Conservation (phyloP, 2,113 vertebrate genomes). For the Macrotus californicus region DNA sequence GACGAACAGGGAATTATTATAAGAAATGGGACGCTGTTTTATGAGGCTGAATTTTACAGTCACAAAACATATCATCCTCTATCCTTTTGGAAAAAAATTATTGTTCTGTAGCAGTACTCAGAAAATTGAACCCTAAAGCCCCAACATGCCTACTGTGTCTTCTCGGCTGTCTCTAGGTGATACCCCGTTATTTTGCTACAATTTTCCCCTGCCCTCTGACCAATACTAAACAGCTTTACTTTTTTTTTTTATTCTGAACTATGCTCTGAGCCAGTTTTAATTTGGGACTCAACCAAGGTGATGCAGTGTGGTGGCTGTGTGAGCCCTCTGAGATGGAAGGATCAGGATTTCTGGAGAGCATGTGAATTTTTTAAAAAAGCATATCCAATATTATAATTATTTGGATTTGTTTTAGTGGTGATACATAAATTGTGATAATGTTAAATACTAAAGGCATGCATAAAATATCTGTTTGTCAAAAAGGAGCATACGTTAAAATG, state of each 20-base stretch:
- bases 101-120: neutral
- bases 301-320: neutral
- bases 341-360: neutral
- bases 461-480: neutral
- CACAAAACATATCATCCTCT: neutral
- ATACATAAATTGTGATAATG: neutral
- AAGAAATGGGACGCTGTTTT: slow-evolving; percentile 4
- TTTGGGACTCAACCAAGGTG: neutral
- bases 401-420: neutral
- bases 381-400: neutral
- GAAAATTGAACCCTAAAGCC: slow-evolving; percentile 26
- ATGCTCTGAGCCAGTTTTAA: neutral
- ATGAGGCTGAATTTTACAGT: slow-evolving; percentile 26
- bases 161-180: neutral
- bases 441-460: neutral
- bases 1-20: slow-evolving; percentile 39
- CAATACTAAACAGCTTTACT: neutral
- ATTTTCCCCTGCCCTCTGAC: neutral
- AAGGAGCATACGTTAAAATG: neutral
- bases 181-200: neutral
- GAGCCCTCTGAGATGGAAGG: neutral
- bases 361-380: neutral
- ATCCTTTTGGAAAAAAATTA: neutral
- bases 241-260: neutral
- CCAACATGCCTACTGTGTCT: neutral